Conservation (phyloP, 2,113 vertebrate genomes). For the Chaetodon auriga region DNA sequence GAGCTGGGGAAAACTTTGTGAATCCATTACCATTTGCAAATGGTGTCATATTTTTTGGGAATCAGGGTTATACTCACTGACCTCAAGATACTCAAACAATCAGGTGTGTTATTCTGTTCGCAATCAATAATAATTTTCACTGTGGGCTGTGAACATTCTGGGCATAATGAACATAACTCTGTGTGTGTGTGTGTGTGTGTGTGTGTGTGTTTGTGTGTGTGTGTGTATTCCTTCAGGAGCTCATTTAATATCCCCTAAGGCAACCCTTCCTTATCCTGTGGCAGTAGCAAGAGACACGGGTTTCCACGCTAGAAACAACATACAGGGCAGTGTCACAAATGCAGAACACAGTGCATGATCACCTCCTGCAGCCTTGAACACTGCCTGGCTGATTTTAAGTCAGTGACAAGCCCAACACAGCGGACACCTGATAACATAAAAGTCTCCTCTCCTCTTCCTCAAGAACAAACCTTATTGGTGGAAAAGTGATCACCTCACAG, state of each 20-base stretch:
- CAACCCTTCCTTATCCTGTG: constrained; percentile 2
- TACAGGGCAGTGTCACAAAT: constrained; percentile 15
- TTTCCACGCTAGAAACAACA: constrained; percentile 34
- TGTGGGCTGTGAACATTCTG: neutral
- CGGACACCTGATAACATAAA: constrained; percentile 42
- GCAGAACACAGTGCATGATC: neutral
- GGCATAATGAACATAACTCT: neutral
- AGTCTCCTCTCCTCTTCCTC: neutral
- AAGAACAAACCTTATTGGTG: constrained; percentile 29
- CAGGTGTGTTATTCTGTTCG: neutral
- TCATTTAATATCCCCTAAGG: constrained; percentile 55
- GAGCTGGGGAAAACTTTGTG: no score
- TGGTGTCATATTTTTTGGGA: no score
- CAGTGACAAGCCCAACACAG: neutral
- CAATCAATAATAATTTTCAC: constrained; percentile 17
- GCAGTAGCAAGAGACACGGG: constrained; percentile 26
- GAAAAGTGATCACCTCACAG: constrained; percentile 49
- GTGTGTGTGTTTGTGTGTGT: neutral
- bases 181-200: no score
- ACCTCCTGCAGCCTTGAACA: constrained; percentile 8
- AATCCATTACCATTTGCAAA: no score
- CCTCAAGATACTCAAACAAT: neutral
- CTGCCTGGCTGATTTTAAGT: neutral
- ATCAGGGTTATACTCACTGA: neutral
- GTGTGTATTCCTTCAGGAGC: constrained; percentile 30